phyloP scores from a whole-genome alignment of 2,797 vertebrate genomes.

The Prunella strophiata region DNA sequence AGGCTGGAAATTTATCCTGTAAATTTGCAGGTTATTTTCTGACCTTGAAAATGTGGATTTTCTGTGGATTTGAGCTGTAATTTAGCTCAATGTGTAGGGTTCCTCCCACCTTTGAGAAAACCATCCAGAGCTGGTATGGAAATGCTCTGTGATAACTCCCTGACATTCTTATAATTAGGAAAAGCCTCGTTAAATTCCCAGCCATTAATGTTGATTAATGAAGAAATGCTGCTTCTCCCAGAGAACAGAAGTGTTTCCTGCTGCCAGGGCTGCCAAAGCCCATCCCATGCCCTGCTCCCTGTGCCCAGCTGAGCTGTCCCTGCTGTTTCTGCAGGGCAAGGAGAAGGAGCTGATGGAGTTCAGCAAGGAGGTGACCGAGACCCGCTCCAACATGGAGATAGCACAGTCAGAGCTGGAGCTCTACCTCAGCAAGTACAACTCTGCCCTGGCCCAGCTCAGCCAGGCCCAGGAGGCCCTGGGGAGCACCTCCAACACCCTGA shows the following conservation, averaged over 20 bases:
- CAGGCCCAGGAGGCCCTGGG: conserved; percentile 84
- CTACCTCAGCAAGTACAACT: conserved; percentile 90
- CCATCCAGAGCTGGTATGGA: neutral
- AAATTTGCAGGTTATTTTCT: neutral
- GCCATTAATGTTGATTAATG: neutral
- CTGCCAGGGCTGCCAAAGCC: neutral
- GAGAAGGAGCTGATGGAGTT: conserved; percentile 92
- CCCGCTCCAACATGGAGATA: conserved; percentile 88
- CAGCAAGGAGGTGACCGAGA: conserved; percentile 89
- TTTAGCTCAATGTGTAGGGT: neutral
- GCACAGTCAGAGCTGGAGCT: conserved; percentile 93
- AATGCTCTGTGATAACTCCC: neutral
- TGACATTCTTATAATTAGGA: neutral
- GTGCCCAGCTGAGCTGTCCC: neutral
- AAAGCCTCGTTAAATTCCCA: neutral
- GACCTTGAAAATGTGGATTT: neutral
- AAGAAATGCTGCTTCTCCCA: neutral
- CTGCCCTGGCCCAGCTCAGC: conserved; percentile 85
- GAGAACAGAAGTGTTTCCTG: neutral
- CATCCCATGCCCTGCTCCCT: too few relatives aligned
- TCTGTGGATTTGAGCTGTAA: neutral
- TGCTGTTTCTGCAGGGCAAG: conserved; percentile 75
- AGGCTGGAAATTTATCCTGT: neutral
- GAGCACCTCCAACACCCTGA: conserved; percentile 82
- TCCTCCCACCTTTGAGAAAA: neutral